Percentiles rank a stretch among this genome's conserved stretches.
Evolutionary conservation across 2,888 invertebrate species (phyloP).

Genomic region (Brenthis hecate): DNA sequence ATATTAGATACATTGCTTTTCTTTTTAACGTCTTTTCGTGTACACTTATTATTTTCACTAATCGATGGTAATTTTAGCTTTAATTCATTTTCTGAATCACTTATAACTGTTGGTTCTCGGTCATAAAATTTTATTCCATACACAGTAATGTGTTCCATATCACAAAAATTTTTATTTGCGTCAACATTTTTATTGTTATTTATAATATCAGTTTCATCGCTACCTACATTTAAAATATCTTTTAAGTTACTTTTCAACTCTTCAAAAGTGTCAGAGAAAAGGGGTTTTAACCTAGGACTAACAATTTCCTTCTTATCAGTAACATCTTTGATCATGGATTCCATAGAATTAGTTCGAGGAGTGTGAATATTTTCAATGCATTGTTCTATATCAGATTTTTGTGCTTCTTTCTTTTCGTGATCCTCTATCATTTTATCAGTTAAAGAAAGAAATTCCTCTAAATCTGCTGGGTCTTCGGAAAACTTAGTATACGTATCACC

Average conservation of each 20-base stretch:
- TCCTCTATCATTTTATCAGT: slow-evolving; percentile 67
- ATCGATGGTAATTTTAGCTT: slow-evolving; percentile 67
- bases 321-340: slow-evolving; percentile 54
- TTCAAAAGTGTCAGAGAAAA: slow-evolving; percentile 63
- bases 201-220: slow-evolving; percentile 45
- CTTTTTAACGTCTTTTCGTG: slow-evolving; percentile 48
- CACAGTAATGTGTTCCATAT: slow-evolving; percentile 73
- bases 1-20: slow-evolving; percentile 59
- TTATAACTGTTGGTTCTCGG: slow-evolving; percentile 41
- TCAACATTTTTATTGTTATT: slow-evolving; percentile 40
- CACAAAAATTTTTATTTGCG: slow-evolving; percentile 53
- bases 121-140: slow-evolving; percentile 64
- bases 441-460: slow-evolving; percentile 71
- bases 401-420: slow-evolving; percentile 46
- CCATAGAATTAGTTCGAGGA: slow-evolving; percentile 68
- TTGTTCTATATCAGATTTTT: slow-evolving; percentile 43
- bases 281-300: slow-evolving; percentile 44
- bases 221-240: slow-evolving; percentile 55
- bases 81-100: slow-evolving; percentile 25
- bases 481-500: slow-evolving; percentile 77
- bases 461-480: slow-evolving; percentile 66
- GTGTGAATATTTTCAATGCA: slow-evolving; percentile 63
- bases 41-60: slow-evolving; percentile 59
- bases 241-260: slow-evolving; percentile 66
- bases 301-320: slow-evolving; percentile 32